Base-by-base conservation (phyloP, 2,888 invertebrate genomes). In the Hirudinaria manillensis region DNA sequence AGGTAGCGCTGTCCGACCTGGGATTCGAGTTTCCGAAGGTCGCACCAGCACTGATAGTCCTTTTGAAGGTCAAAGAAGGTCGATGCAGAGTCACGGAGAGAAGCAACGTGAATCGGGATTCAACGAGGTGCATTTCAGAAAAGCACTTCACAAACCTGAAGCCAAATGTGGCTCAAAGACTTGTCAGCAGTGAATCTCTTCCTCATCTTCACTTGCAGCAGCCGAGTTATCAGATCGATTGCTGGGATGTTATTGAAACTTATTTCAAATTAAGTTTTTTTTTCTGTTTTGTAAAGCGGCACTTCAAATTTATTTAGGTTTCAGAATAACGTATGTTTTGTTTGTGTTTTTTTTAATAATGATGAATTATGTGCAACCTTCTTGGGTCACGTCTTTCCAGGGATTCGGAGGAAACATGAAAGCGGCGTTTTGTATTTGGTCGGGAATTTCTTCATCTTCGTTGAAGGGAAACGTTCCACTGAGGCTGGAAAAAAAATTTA, bases 381-480 rank as follows among this genome's bases (percentile, higher is more conserved):
- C 91, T 70, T 90, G 90, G 36, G 96, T 96, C 83, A 98, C 94
- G 85, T 95, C 93, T 83, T 93, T 92, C 98, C 98, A 99, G 0
- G 98, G 97, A 86, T 85, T 87, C 90, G 93, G 93, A 16, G 99
- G 99, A 88, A 98, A 99, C 99, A 99, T 99, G 86, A 99, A 99
- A 75, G 96, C 96, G 51, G 98, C 98, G 88, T 99, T 99, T 87
- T 98, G 96, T 80, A 99, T 99, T 88, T 99, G 99, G 86, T 98
- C 98, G 86, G 95, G 93, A 83, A 99, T 99, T 86, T 99, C 99
- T 87, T 99, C 98, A 86, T 99, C 98, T 87, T 99, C 99, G 87
- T 99, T 99, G 87, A 99, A 99, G 51, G 98, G 98, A 87, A 99
- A 99, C 0, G 98, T 99, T 78, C 98, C 99, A 81, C 96, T 96